Evolutionary conservation across 2,797 vertebrate genomes (phyloP), one percentile per base, ranked within the genome.

Genomic region (Xenentodon cancila): DNA sequence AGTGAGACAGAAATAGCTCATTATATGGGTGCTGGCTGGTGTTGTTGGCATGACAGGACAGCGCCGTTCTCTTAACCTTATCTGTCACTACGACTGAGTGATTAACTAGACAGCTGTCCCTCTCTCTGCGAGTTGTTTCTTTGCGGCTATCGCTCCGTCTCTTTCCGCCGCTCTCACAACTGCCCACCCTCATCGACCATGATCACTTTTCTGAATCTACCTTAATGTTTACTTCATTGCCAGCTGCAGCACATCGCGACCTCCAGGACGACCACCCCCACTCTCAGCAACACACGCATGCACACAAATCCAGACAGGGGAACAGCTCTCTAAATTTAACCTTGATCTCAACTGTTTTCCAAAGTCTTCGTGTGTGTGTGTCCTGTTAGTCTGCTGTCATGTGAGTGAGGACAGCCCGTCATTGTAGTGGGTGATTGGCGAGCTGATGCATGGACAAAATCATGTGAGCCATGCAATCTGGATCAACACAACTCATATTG

Each of bases 61-160:
- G 82, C 62, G 59, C 6, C 84, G 85, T 84, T 91, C 93, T 91
- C 89, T 89, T 94, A 94, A 96, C 95, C 95, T 96, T 96, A 92
- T 86, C 94, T 96, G 95, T 96, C 95, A 95, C 70, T 69, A 77
- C 76, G 75, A 61, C 77, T 87, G 91, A 94, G 84, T 94, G 95
- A 96, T 94, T 93, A 94, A 92, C 75, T 83, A 85, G 95, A 92
- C 95, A 96, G 94, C 94, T 96, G 94, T 89, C 90, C 43, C 69
- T 76, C 74, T 80, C 57, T 64, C 50, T 65, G 49, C 59, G 20
- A 75, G 53, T 69, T 54, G 67, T 67, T 50, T 53, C 50, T 52
- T 22, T 48, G 42, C 68, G 65, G 52, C 64, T 25, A 30, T 40
- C 47, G 19, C 37, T 25, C 65, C 48, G 53, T 65, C 71, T 70